Percentiles rank a stretch among this genome's conserved stretches.
phyloP scores from a whole-genome alignment of 1,140 invertebrate genomes.

The Cepaea nemoralis region DNA sequence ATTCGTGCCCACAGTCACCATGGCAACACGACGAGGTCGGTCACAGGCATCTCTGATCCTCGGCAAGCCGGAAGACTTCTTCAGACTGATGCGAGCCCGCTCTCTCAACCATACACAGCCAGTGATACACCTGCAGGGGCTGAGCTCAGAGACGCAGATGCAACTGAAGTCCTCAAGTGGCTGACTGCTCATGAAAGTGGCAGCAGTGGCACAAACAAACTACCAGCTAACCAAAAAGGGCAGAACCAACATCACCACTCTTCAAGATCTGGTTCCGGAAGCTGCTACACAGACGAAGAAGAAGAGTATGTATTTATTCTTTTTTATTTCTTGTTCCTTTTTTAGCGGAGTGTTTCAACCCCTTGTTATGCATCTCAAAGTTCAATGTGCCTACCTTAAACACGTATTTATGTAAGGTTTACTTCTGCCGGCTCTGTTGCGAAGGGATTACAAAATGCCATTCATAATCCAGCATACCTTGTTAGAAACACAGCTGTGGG shows the following conservation, averaged over 20 bases:
- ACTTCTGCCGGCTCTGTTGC: no score
- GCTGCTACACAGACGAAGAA: conserved; percentile 27
- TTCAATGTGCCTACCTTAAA: no score
- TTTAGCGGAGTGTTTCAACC: no score
- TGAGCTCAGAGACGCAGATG: conserved; percentile 20
- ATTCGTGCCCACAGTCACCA: conserved; percentile 33
- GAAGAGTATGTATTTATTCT: conserved; percentile 25
- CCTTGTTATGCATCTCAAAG: no score
- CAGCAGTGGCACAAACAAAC: background rate
- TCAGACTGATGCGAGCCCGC: background rate
- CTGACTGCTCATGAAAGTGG: background rate
- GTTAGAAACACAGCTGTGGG: no score
- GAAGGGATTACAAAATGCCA: no score
- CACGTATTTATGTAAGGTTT: no score
- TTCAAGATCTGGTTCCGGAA: conserved; percentile 24
- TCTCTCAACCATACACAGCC: background rate
- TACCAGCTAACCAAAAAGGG: background rate
- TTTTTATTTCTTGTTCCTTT: no score
- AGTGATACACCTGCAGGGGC: background rate
- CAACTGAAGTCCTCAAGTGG: conserved; percentile 18
- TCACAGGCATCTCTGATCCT: background rate
- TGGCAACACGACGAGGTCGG: background rate
- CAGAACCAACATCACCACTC: conserved; percentile 7
- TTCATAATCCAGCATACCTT: no score
- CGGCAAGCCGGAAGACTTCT: background rate